Conservation (phyloP, 2,113 vertebrate genomes). For the Odocoileus virginianus region DNA sequence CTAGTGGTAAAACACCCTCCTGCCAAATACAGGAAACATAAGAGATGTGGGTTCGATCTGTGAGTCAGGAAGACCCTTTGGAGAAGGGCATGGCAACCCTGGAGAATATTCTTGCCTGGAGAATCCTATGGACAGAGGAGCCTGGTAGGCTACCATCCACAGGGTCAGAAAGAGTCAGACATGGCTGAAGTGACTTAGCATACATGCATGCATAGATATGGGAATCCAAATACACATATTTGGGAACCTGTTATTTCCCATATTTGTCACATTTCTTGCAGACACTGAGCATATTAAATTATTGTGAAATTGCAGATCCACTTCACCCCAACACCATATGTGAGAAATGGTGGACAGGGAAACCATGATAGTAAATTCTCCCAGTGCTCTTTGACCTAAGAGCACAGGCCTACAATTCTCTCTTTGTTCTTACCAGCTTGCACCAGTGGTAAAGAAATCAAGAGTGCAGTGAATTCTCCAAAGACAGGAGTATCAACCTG, state of each 20-base stretch:
- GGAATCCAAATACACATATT: not conserved
- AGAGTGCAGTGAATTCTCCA: not conserved
- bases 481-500: not conserved
- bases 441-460: not conserved
- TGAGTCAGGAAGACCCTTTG: not conserved
- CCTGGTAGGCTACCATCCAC: not conserved
- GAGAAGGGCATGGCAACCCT: not conserved
- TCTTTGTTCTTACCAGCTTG: not conserved
- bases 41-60: not conserved
- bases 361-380: not conserved
- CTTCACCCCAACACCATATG: not conserved
- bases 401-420: not conserved
- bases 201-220: rapidly evolving
- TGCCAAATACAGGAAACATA: not conserved
- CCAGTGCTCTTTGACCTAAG: not conserved
- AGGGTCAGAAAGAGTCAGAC: not conserved
- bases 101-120: not conserved
- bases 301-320: not conserved
- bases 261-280: not conserved
- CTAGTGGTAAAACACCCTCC: not conserved
- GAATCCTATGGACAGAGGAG: not conserved
- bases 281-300: not conserved
- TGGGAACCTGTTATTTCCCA: not conserved
- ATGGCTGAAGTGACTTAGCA: not conserved
- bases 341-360: not conserved